These are phyloP conservation scores for Bradypodion pumilum DNA, from an alignment of 2,797 vertebrate species.

Conservation along the genomic window DNA sequence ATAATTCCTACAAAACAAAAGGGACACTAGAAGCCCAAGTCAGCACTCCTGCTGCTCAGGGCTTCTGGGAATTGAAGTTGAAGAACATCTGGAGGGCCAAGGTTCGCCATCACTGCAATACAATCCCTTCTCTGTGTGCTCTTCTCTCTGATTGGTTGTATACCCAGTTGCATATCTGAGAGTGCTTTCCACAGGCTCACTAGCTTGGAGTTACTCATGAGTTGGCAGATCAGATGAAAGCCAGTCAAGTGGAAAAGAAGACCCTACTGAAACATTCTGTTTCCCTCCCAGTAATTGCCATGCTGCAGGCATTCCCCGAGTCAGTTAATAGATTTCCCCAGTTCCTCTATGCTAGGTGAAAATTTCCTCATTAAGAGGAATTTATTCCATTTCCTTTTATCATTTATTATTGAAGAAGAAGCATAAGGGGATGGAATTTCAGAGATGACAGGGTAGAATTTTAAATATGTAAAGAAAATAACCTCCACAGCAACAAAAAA, in stretches of 20 bases:
- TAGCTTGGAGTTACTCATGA: slow-evolving; percentile 58
- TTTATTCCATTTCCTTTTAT: slow-evolving; percentile 76
- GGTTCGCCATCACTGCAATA: too few species aligned
- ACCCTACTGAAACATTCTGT: not conserved
- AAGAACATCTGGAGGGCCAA: too few species aligned
- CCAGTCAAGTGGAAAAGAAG: slow-evolving; percentile 66
- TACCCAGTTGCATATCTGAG: slow-evolving; percentile 45
- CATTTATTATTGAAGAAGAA: slow-evolving; percentile 70
- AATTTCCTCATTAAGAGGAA: slow-evolving; percentile 76
- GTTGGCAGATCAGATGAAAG: slow-evolving; percentile 64
- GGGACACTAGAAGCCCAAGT: too few species aligned
- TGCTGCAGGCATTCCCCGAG: slow-evolving; percentile 53
- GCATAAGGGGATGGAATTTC: slow-evolving; percentile 62
- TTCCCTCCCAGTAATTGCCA: slow-evolving; percentile 59
- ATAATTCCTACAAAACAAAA: not conserved
- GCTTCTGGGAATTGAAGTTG: too few species aligned
- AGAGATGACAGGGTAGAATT: slow-evolving; percentile 64
- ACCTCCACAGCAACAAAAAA: slow-evolving; percentile 38
- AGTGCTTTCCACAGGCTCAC: slow-evolving; percentile 48
- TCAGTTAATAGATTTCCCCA: slow-evolving; percentile 69
- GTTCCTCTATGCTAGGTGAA: slow-evolving; percentile 71
- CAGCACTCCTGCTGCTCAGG: too few species aligned
- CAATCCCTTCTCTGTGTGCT: not conserved
- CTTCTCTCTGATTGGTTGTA: slow-evolving; percentile 1
- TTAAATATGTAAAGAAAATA: slow-evolving; percentile 60